Evolutionary conservation across 1,140 invertebrate species (phyloP), one percentile per base, ranked within the genome.

Genomic region (Brachionus rotundiformis): DNA sequence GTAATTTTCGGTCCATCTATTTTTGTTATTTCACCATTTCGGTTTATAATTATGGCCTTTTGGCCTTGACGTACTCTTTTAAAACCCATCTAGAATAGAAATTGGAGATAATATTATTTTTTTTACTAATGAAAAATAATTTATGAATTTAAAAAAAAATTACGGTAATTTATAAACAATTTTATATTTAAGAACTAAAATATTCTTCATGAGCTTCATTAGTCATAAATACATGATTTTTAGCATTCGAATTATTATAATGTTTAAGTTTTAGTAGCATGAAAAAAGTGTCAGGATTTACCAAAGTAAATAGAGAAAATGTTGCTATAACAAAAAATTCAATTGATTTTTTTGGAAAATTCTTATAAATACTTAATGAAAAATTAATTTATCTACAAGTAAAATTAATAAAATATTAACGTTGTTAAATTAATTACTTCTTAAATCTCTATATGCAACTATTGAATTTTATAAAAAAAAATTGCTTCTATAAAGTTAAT

Each of bases 31-130:
- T 86, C 84, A 25, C 86, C 86, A 1, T 84, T 79, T 61, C 85
- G 83, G 65, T 86, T 86, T 41, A 84, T 84, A 1, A 87, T 68
- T 3, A 86, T 83, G 47, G 85, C 86, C 76, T 86, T 84, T 81
- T 86, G 82, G n/a, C 86, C 85, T 61, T 87, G 85, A 59, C 83
- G 61, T 11, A 87, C 83, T 8, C 84, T 85, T 82, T 86, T 86
- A 76, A 85, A 86, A 71, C 85, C 85, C 86, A 87, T 87, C 19
- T 4, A 54, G 8, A 19, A 8, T 54, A 19, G n/a, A n/a, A n/a
- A n/a, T n/a, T n/a, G n/a, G n/a, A n/a, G n/a, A n/a, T n/a, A n/a
- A n/a, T n/a, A n/a, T n/a, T n/a, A n/a, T n/a, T n/a, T n/a, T n/a
- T n/a, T n/a, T n/a, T n/a, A n/a, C n/a, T n/a, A n/a, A n/a, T n/a